Conservation (phyloP, 1,140 invertebrate genomes). For the Ips nitidus region DNA sequence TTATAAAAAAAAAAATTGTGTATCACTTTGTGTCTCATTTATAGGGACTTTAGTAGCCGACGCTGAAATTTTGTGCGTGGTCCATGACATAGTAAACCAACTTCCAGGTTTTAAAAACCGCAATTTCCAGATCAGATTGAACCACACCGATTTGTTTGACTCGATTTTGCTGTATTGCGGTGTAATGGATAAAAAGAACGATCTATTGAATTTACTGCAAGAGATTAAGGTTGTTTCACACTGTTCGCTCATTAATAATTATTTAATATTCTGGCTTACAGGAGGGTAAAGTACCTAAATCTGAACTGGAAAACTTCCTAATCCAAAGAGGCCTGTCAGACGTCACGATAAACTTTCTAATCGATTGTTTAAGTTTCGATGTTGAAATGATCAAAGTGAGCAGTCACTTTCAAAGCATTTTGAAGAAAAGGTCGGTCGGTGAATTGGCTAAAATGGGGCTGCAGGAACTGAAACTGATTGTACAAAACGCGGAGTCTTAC, state of each 20-base stretch:
- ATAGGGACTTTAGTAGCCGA: slow-evolving; percentile 74
- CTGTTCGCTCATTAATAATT: not conserved
- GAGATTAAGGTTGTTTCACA: slow-evolving; percentile 32
- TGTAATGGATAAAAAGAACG: slow-evolving; percentile 59
- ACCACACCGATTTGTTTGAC: slow-evolving; percentile 78
- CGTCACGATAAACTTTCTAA: slow-evolving; percentile 67
- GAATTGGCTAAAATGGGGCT: slow-evolving; percentile 68
- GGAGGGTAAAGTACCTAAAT: slow-evolving; percentile 65
- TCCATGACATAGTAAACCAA: slow-evolving; percentile 75
- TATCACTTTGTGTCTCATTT: slow-evolving; percentile 18
- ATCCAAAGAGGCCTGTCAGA: slow-evolving; percentile 69
- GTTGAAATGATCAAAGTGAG: slow-evolving; percentile 65
- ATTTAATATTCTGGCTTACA: slow-evolving; percentile 40
- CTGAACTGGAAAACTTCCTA: slow-evolving; percentile 72
- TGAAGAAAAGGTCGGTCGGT: slow-evolving; percentile 63
- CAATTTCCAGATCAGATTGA: slow-evolving; percentile 76
- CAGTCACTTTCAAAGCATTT: slow-evolving; percentile 62
- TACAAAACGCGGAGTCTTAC: slow-evolving; percentile 65
- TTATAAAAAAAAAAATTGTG: slow-evolving; percentile 6
- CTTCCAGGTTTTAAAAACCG: slow-evolving; percentile 67
- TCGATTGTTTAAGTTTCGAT: slow-evolving; percentile 73
- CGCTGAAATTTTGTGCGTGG: slow-evolving; percentile 79
- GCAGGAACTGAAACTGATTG: slow-evolving; percentile 72
- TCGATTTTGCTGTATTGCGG: slow-evolving; percentile 80
- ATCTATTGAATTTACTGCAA: slow-evolving; percentile 34